Percentiles rank a stretch among this genome's conserved stretches.
These are phyloP conservation scores for Narcine bancroftii DNA, from an alignment of 2,113 vertebrate genomes.

Conservation along the genomic window DNA sequence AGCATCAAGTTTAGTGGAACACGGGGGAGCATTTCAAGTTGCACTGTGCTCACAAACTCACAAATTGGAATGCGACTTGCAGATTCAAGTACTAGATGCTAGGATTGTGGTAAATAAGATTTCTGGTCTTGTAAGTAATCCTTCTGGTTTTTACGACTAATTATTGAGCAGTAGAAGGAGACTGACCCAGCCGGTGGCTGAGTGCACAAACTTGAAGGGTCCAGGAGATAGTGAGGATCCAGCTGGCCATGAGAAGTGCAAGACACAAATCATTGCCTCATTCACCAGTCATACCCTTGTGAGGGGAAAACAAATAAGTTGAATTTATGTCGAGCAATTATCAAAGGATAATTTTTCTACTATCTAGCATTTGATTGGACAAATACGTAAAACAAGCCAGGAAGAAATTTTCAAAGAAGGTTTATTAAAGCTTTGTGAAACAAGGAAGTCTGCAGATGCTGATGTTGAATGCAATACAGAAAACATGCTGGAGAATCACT, in stretches of 20 bases:
- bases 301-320: neutral
- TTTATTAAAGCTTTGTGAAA: neutral
- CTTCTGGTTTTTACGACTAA: neutral
- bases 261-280: neutral
- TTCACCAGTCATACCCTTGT: neutral
- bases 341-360: neutral
- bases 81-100: neutral
- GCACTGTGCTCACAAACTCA: neutral
- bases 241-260: neutral
- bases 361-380: no score
- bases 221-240: neutral
- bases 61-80: neutral
- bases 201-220: neutral
- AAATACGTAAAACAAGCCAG: neutral
- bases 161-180: neutral
- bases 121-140: no score
- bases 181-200: neutral
- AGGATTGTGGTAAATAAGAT: no score
- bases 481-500: no score
- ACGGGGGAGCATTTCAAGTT: neutral
- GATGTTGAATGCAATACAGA: no score
- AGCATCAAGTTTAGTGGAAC: neutral
- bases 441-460: no score
- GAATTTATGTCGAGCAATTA: neutral
- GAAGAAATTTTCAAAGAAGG: neutral